These are phyloP conservation scores for Pelecanus crispus DNA, from an alignment of 2,113 vertebrate genomes.

Conservation along the genomic window DNA sequence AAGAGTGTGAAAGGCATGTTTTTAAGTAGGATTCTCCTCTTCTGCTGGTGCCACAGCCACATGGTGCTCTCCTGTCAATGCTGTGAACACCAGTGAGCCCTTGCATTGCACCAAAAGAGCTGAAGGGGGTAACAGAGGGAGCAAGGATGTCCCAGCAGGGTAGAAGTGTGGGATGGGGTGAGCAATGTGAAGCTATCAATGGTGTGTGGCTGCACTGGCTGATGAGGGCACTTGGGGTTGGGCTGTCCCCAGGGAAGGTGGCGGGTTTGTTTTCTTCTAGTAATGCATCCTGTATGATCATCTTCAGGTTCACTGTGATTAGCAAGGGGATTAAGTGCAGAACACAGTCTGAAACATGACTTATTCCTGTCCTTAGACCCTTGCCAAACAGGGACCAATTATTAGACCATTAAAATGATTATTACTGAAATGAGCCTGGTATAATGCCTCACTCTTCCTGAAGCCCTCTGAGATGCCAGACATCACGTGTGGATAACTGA, in stretches of 20 bases:
- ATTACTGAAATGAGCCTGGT: background rate
- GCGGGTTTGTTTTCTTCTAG: background rate
- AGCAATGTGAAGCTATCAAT: background rate
- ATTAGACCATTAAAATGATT: background rate
- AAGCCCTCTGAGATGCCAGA: background rate
- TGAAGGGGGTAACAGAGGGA: background rate
- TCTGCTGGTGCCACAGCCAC: background rate
- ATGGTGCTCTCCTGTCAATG: background rate
- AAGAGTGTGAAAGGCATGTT: background rate
- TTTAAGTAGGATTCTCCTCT: background rate
- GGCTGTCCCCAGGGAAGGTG: background rate
- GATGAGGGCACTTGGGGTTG: background rate
- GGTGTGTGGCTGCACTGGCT: background rate
- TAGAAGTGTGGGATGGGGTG: background rate
- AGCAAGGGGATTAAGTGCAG: background rate
- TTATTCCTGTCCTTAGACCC: background rate
- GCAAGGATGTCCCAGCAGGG: background rate
- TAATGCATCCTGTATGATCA: fast-evolving
- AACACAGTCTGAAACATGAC: background rate
- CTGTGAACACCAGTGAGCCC: fast-evolving
- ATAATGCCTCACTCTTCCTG: background rate
- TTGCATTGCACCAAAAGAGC: background rate
- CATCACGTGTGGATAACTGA: background rate
- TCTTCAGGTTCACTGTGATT: background rate
- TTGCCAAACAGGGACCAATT: background rate